Evolutionary conservation across 2,888 invertebrate genomes (phyloP), one percentile per base, ranked within the genome.

Genomic region (Hermodice carunculata): DNA sequence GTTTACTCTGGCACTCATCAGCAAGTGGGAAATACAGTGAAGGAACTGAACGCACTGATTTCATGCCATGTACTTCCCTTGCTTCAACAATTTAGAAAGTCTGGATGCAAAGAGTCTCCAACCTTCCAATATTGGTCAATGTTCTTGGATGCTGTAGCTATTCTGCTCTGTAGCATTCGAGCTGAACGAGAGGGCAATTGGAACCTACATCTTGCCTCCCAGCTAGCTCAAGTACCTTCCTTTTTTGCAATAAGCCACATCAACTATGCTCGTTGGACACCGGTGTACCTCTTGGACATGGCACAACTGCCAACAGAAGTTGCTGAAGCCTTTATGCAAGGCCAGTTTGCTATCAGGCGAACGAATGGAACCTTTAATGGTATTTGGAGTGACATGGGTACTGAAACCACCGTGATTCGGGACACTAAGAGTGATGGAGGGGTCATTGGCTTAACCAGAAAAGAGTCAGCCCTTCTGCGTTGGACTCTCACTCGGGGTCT

Each of bases 321-420:
- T 19, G 5, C 22, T 24, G n/a, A 14, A 22, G 52, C 26, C n/a
- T 61, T 61, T 40, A 22, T n/a, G 11, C n/a, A 31, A 4, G 61
- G 61, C 3, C 28, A 53, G 11, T 61, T 61, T 28, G 37, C 40
- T 6, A 28, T 61, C 17, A 11, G 52, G 17, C 37, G 48, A n/a
- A 32, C 26, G 8, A n/a, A 31, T 5, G 52, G 52, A 8, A 28
- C 24, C 5, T 61, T 51, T 29, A 61, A 61, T 53, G 61, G 61
- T 26, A 32, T 61, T 53, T 61, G 61, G 61, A 56, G 52, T 32
- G 61, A 61, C 52, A 51, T 61, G 61, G 61, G 37, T 5, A 14
- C 31, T 3, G 61, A 61, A 22, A n/a, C 58, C 28, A 53, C 61
- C 3, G 26, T 54, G 19, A 53, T 54, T 17, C 19, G 37, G 31